Percentiles rank a stretch among this genome's conserved stretches.
Evolutionary conservation across 2,113 vertebrate genomes (phyloP).

Genomic region (Takifugu bimaculatus): DNA sequence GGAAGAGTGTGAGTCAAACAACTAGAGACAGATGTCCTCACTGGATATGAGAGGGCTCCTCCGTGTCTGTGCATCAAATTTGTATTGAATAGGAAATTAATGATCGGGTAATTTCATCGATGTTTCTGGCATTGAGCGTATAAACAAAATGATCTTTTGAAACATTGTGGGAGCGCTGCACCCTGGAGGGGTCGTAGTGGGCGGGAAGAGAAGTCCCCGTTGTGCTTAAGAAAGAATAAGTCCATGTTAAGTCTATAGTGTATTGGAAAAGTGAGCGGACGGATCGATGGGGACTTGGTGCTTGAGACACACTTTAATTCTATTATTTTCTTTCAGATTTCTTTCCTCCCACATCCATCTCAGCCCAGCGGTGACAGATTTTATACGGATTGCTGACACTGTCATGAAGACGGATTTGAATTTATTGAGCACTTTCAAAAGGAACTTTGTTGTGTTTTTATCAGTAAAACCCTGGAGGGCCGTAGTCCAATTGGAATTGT

Average conservation of each 20-base stretch:
- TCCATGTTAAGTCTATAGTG: slow-evolving; percentile 66
- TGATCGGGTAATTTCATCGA: slow-evolving; percentile 71
- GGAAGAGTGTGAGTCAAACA: slow-evolving; percentile 27
- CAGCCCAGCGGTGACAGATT: slow-evolving; percentile 57
- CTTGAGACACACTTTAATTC: slow-evolving; percentile 60
- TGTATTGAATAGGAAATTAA: slow-evolving; percentile 70
- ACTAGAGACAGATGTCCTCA: slow-evolving; percentile 61
- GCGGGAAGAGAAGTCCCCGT: slow-evolving; percentile 36
- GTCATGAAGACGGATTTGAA: slow-evolving; percentile 63
- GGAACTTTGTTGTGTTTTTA: slow-evolving; percentile 47
- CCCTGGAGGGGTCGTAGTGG: slow-evolving; percentile 22
- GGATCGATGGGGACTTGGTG: slow-evolving; percentile 58
- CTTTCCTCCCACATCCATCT: slow-evolving; percentile 57
- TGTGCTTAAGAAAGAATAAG: slow-evolving; percentile 73
- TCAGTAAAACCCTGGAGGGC: slow-evolving; percentile 24
- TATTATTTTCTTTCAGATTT: slow-evolving; percentile 65
- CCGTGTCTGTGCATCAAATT: slow-evolving; percentile 67
- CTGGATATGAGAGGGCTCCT: slow-evolving; percentile 69
- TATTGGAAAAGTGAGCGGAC: slow-evolving; percentile 56
- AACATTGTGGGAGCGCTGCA: slow-evolving; percentile 59
- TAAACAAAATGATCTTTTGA: slow-evolving; percentile 75
- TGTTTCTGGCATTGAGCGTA: slow-evolving; percentile 68
- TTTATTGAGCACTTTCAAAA: slow-evolving; percentile 62
- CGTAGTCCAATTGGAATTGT: slow-evolving; percentile 4
- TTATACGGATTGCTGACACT: slow-evolving; percentile 60